Evolutionary conservation across 2,888 invertebrate genomes (phyloP).

Genomic region (Strigamia crassipes): DNA sequence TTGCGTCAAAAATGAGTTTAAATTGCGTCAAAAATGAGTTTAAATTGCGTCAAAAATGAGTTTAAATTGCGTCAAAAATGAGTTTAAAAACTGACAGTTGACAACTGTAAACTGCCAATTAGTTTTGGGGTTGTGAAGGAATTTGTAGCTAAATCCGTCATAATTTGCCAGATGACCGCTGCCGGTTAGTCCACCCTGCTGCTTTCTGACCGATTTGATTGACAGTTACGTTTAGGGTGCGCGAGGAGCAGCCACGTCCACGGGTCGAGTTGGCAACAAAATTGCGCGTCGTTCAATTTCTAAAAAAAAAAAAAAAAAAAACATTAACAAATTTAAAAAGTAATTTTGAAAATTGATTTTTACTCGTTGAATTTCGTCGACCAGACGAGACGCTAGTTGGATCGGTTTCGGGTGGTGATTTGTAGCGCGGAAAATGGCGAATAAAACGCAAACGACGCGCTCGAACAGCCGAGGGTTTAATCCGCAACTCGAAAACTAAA

Average conservation of each 20-base stretch:
- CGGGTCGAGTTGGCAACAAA: neutral
- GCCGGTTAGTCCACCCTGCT: too few relatives aligned
- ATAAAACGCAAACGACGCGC: neutral
- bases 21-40: too few relatives aligned
- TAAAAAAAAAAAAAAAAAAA: neutral
- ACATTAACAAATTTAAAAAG: neutral
- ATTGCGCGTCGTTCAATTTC: neutral
- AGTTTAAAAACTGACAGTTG: too few relatives aligned
- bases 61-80: too few relatives aligned
- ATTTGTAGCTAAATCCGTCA: too few relatives aligned
- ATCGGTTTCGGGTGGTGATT: neutral
- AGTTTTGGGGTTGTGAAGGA: too few relatives aligned
- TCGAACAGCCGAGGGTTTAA: neutral
- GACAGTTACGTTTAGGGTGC: neutral
- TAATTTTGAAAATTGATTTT: neutral
- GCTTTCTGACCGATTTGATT: too few relatives aligned
- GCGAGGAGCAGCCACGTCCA: neutral
- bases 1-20: too few relatives aligned
- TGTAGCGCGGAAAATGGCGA: neutral
- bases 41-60: too few relatives aligned
- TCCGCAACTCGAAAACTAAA: neutral
- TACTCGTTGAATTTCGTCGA: neutral
- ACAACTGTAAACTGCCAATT: too few relatives aligned
- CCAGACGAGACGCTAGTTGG: neutral
- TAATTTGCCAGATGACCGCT: too few relatives aligned